Percentiles rank a stretch among this genome's conserved stretches.
phyloP scores from a whole-genome alignment of 2,888 invertebrate species.

The Graphium colonna region DNA sequence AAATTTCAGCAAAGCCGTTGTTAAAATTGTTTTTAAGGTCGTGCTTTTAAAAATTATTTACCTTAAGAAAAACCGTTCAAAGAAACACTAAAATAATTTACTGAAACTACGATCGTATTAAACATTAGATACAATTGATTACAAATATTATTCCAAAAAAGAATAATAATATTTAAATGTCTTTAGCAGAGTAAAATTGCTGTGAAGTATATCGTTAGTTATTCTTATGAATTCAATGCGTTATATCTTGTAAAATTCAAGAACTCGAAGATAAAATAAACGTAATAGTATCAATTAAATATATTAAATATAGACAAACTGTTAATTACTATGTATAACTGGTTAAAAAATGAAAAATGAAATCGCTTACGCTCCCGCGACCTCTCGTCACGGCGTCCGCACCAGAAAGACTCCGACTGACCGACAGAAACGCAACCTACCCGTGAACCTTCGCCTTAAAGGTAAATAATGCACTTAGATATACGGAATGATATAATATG shows the following conservation, averaged over 20 bases:
- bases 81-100: too few species aligned
- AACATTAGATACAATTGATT: too few species aligned
- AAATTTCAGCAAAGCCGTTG: not conserved
- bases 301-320: not conserved
- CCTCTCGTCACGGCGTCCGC: not conserved
- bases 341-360: not conserved
- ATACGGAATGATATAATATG: constrained; percentile 10
- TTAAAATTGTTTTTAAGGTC: not conserved
- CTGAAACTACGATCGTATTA: too few species aligned
- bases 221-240: too few species aligned
- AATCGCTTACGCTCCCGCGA: not conserved
- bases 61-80: too few species aligned
- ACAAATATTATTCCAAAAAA: too few species aligned
- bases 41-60: not conserved
- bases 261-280: too few species aligned
- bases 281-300: too few species aligned
- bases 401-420: not conserved
- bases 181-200: not conserved
- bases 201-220: not conserved
- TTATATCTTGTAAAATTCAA: too few species aligned
- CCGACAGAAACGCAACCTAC: not conserved
- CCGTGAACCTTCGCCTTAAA: constrained; percentile 2
- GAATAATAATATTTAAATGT: too few species aligned
- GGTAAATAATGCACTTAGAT: constrained; percentile 3
- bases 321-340: not conserved